Conservation (phyloP, 2,888 invertebrate species). For the Drosophila mettleri region DNA sequence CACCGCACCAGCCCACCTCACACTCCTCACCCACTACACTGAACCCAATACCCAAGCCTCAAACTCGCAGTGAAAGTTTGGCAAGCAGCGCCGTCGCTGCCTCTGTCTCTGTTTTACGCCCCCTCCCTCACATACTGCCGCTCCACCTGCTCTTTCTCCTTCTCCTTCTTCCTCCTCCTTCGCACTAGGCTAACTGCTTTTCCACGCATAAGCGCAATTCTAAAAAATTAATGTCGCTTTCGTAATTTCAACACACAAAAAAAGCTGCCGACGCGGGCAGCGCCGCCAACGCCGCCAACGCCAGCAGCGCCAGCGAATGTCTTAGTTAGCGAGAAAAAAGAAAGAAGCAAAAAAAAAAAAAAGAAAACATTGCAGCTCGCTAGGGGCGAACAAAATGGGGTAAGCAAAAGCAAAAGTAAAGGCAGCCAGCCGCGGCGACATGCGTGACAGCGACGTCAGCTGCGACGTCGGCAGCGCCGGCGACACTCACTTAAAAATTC, state of each 20-base stretch:
- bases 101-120: slow-evolving; percentile 4
- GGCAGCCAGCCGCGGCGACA: slow-evolving; percentile 15
- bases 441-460: slow-evolving; percentile 19
- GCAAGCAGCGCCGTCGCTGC: slow-evolving; percentile 48
- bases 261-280: slow-evolving; percentile 35
- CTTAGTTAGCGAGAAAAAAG: slow-evolving; percentile 54
- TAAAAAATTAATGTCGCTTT: slow-evolving; percentile 82
- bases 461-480: slow-evolving; percentile 25
- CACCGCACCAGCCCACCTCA: not conserved
- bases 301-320: slow-evolving; percentile 42
- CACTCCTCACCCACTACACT: not conserved
- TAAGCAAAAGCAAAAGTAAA: slow-evolving; percentile 37
- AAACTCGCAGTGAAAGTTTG: slow-evolving; percentile 55
- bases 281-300: slow-evolving; percentile 15
- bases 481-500: slow-evolving; percentile 77
- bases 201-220: slow-evolving; percentile 76
- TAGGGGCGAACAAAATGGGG: slow-evolving; percentile 62
- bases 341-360: not conserved
- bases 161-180: not conserved
- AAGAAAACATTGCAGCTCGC: slow-evolving; percentile 51
- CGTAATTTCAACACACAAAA: slow-evolving; percentile 74
- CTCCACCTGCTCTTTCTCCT: not conserved
- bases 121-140: not conserved
- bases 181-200: slow-evolving; percentile 46
- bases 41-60: not conserved